Evolutionary conservation across 2,797 vertebrate species (phyloP).

Genomic region (Lycodopsis pacificus): DNA sequence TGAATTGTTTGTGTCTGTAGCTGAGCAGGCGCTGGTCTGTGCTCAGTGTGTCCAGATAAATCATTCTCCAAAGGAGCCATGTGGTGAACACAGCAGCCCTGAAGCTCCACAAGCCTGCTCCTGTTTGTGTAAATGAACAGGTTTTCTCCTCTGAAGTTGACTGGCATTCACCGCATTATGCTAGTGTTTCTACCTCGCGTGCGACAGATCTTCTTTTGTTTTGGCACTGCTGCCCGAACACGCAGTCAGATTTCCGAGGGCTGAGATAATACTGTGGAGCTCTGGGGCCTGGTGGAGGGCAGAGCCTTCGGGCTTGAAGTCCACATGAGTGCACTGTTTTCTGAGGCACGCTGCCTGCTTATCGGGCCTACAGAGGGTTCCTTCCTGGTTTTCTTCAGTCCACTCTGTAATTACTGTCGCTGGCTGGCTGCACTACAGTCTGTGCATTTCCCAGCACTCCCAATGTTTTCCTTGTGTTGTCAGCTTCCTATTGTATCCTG

Average conservation of each 20-base stretch:
- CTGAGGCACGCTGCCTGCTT: slow-evolving; percentile 75
- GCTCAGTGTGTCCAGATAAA: slow-evolving; percentile 55
- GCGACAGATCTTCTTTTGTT: slow-evolving; percentile 67
- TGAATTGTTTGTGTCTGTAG: slow-evolving; percentile 37
- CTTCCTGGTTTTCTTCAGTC: slow-evolving; percentile 86
- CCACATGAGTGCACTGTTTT: slow-evolving; percentile 72
- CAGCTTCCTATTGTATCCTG: slow-evolving; percentile 81
- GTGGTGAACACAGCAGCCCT: slow-evolving; percentile 47
- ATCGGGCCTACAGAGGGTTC: slow-evolving; percentile 81
- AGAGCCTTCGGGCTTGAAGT: slow-evolving; percentile 52
- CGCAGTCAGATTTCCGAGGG: slow-evolving; percentile 65
- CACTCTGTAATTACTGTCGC: slow-evolving; percentile 78
- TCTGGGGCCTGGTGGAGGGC: slow-evolving; percentile 68
- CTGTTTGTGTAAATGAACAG: slow-evolving; percentile 59
- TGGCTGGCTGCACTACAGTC: slow-evolving; percentile 49
- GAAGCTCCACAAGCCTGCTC: slow-evolving; percentile 44
- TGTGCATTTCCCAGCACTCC: slow-evolving; percentile 78
- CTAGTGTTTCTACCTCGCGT: slow-evolving; percentile 56
- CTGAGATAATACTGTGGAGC: slow-evolving; percentile 62
- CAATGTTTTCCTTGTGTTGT: slow-evolving; percentile 77
- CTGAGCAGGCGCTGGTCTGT: slow-evolving; percentile 27
- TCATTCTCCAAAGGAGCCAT: slow-evolving; percentile 46
- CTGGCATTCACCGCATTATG: slow-evolving; percentile 50
- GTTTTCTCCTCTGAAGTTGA: slow-evolving; percentile 58
- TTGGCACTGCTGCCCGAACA: slow-evolving; percentile 64